A percentile compares a stretch with the other conserved stretches of the same genome.
Conservation (phyloP, 1,140 invertebrate genomes). For the Sinonovacula constricta region DNA sequence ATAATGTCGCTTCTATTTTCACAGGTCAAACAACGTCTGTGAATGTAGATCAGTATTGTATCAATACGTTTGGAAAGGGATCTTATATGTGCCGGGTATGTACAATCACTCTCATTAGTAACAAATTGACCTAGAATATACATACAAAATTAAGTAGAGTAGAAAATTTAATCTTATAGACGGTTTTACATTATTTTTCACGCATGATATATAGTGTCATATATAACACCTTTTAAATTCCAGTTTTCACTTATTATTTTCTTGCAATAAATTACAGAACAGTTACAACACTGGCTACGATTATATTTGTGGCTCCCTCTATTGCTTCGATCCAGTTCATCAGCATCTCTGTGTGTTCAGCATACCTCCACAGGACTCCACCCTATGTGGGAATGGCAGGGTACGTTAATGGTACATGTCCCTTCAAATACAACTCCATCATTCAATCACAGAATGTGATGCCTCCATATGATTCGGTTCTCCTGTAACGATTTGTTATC, state of each 20-base stretch:
- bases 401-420: no score
- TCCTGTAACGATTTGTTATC: no score
- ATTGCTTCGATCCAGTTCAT: conserved; percentile 24
- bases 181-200: neutral
- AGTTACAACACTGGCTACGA: conserved; percentile 35
- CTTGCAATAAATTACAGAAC: neutral
- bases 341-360: conserved; percentile 31
- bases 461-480: no score
- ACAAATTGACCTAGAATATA: neutral
- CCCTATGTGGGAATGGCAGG: conserved; percentile 36
- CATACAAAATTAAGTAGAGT: neutral
- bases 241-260: neutral
- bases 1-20: no score
- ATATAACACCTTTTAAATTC: neutral
- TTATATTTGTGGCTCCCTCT: conserved; percentile 16
- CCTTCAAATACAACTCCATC: no score
- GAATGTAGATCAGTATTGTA: neutral
- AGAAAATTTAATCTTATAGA: neutral
- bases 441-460: no score
- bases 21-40: no score
- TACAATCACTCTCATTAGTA: neutral
- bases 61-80: neutral
- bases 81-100: neutral
- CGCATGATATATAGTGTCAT: neutral
- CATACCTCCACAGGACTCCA: conserved; percentile 38